Evolutionary conservation across 2,797 vertebrate genomes (phyloP), one percentile per base, ranked within the genome.

Genomic region (Knipowitschia caucasica): DNA sequence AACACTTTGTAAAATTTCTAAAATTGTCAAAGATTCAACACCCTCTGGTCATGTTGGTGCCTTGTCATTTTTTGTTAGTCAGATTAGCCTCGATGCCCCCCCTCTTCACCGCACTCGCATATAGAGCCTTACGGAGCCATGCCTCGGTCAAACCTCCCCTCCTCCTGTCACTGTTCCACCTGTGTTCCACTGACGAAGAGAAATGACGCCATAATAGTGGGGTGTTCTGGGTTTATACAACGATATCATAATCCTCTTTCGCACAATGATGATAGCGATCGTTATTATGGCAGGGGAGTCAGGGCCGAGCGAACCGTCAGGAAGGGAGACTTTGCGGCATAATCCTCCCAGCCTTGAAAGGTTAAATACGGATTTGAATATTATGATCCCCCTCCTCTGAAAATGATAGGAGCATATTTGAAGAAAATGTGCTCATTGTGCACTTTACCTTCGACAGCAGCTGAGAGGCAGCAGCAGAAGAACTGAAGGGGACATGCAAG

Each of bases 281-380:
- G 62, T 90, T 90, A 91, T 91, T 90, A 90, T 89, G 82, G 86
- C 84, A 84, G 76, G 80, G 73, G 77, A 89, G 88, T 84, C 85
- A 82, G 85, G 86, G 86, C 79, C 57, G 59, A 84, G 74, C 75
- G 83, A 88, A 84, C 75, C 50, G 81, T 81, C 82, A 56, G 77
- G 83, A 90, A 89, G 83, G 73, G 80, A 90, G 87, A 87, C 84
- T 90, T 89, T 88, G 77, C 82, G 67, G 75, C 80, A 89, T 90
- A 90, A 90, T 91, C 90, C 88, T 77, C 61, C 21, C 81, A 77
- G 83, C 84, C 83, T 88, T 87, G 81, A 90, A 90, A 90, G 90
- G 88, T 91, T 90, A 90, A 90, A 90, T 85, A 89, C 81, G 78
- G 85, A 90, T 90, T 90, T 90, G 81, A 90, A 90, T 89, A 89